Conservation (phyloP, 2,888 invertebrate species). For the Napeogenes sylphis region DNA sequence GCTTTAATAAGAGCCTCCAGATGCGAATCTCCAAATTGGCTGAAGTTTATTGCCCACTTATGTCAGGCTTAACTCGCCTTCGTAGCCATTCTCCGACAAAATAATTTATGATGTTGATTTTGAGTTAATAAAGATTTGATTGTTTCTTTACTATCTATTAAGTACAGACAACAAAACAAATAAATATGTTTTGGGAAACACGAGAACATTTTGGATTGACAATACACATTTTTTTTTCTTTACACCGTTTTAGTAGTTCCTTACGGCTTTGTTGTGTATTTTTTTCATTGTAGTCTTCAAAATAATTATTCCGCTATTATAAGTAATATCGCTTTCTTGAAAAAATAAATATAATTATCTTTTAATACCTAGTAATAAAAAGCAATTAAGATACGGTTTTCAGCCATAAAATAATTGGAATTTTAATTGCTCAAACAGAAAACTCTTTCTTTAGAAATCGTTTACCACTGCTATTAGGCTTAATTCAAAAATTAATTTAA, state of each 20-base stretch:
- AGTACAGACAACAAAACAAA: neutral
- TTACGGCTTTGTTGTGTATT: too few species aligned
- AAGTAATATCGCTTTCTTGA: constrained; percentile 18
- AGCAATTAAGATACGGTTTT: constrained; percentile 62
- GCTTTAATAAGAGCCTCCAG: constrained; percentile 78
- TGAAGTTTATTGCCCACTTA: constrained; percentile 79
- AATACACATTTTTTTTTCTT: too few species aligned
- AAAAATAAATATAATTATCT: constrained; percentile 33
- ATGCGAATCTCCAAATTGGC: constrained; percentile 78
- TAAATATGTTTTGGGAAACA: too few species aligned
- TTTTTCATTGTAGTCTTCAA: too few species aligned
- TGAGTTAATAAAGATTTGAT: constrained; percentile 67
- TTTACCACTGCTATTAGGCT: constrained; percentile 74
- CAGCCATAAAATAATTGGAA: constrained; percentile 65
- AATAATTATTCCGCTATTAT: constrained; percentile 2
- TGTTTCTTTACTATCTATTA: constrained; percentile 38
- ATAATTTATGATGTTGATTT: constrained; percentile 75
- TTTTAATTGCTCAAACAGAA: constrained; percentile 65
- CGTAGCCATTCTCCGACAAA: constrained; percentile 72
- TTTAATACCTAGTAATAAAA: constrained; percentile 46
- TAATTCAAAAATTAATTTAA: constrained; percentile 78
- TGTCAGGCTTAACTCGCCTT: constrained; percentile 77
- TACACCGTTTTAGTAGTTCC: too few species aligned
- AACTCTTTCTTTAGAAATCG: constrained; percentile 73
- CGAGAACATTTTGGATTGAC: too few species aligned